These are phyloP conservation scores for Microctenopoma stevenorrisi DNA, from an alignment of 2,797 vertebrate genomes.

Conservation along the genomic window DNA sequence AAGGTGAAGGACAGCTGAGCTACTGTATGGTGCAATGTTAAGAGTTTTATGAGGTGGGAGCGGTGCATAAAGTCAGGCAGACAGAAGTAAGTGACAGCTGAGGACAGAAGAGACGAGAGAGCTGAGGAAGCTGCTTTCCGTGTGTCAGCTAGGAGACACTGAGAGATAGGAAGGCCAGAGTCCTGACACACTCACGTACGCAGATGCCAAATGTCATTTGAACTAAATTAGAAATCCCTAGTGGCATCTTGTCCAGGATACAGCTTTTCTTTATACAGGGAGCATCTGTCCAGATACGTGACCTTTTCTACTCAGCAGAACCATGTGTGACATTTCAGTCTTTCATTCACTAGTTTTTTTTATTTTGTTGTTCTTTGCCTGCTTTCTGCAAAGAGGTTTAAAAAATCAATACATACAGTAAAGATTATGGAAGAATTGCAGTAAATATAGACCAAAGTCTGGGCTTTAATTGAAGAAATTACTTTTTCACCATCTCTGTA, in stretches of 20 bases:
- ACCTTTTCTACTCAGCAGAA: constrained; percentile 32
- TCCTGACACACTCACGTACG: constrained; percentile 8
- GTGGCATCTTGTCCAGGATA: constrained; percentile 28
- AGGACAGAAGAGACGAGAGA: constrained; percentile 24
- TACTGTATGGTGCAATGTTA: neutral
- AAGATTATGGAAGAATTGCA: no score
- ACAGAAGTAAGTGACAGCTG: constrained; percentile 18
- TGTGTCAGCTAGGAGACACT: constrained; percentile 23
- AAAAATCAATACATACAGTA: neutral
- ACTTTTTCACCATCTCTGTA: neutral
- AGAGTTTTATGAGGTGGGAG: constrained; percentile 17
- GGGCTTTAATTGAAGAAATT: no score
- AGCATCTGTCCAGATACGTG: constrained; percentile 27
- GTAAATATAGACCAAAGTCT: no score
- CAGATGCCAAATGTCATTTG: constrained; percentile 43
- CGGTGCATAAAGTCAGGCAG: constrained; percentile 4
- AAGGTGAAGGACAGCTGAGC: neutral
- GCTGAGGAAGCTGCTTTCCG: neutral
- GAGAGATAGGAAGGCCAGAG: constrained; percentile 15
- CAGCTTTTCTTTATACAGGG: constrained; percentile 14
- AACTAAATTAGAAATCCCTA: constrained; percentile 40
- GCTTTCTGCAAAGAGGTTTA: neutral
- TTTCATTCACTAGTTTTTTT: neutral
- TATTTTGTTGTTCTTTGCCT: neutral
- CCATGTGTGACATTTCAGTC: constrained; percentile 29